A percentile compares a stretch with the other conserved stretches of the same genome.
Evolutionary conservation across 2,888 invertebrate genomes (phyloP).

Genomic region (Oscheius sp.): DNA sequence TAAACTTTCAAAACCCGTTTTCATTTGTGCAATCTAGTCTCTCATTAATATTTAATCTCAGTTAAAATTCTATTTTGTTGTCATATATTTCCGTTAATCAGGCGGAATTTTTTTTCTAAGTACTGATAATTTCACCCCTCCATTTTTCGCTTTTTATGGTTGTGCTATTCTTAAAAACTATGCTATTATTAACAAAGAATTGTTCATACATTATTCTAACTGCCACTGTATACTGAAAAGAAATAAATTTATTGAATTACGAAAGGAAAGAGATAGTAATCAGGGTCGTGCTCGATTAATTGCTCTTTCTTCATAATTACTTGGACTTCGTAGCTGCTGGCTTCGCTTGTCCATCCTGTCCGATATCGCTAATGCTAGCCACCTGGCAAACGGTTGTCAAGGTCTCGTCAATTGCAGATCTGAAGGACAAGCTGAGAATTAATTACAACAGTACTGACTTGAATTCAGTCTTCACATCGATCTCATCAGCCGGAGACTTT

Average conservation of each 20-base stretch:
- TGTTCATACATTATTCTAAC: conserved; percentile 5
- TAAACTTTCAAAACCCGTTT: conserved; percentile 11
- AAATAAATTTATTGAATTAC: conserved; percentile 5
- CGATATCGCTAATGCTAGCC: conserved; percentile 17
- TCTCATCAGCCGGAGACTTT: conserved; percentile 22
- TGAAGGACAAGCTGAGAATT: conserved; percentile 6
- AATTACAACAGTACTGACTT: background rate
- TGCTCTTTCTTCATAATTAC: background rate
- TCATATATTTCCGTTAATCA: background rate
- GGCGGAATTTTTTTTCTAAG: background rate
- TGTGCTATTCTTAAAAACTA: conserved; percentile 21
- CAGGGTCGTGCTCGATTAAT: background rate
- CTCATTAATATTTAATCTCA: background rate
- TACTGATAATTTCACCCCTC: background rate
- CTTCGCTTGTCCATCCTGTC: background rate
- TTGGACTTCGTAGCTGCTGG: background rate
- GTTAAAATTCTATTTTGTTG: conserved; percentile 23
- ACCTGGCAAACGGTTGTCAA: conserved; percentile 28
- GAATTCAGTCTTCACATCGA: conserved; percentile 25
- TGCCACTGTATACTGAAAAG: conserved; percentile 11
- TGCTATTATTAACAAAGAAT: no score
- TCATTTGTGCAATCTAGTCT: conserved; percentile 23
- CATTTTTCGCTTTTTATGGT: conserved; percentile 3
- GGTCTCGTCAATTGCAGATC: conserved; percentile 27
- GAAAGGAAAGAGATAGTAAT: conserved; percentile 8